Percentiles rank a stretch among this genome's conserved stretches.
These are phyloP conservation scores for Saccopteryx leptura DNA, from an alignment of 2,113 vertebrate species.

Conservation along the genomic window DNA sequence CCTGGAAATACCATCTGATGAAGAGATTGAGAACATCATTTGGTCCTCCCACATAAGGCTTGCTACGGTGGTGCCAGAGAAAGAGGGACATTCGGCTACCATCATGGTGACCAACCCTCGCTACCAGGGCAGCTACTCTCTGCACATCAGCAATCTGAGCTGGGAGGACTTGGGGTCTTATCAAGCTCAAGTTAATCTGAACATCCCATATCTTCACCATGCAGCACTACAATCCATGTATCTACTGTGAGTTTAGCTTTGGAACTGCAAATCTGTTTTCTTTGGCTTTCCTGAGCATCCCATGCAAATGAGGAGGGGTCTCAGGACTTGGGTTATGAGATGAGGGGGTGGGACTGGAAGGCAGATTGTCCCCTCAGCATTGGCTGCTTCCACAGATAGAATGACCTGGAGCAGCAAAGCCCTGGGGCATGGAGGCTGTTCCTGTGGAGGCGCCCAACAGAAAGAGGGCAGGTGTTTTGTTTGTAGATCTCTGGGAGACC, in stretches of 20 bases:
- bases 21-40: slow-evolving; percentile 62
- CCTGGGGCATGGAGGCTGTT: background rate
- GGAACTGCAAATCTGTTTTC: background rate
- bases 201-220: background rate
- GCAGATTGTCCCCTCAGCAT: background rate
- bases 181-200: slow-evolving; percentile 55
- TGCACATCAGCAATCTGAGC: slow-evolving; percentile 71
- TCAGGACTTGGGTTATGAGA: background rate
- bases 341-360: background rate
- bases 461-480: accelerated
- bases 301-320: background rate
- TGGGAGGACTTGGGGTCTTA: slow-evolving; percentile 57
- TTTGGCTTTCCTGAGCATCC: background rate
- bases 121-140: slow-evolving; percentile 46
- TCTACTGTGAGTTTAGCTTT: slow-evolving; percentile 69
- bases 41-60: slow-evolving; percentile 48
- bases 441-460: background rate
- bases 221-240: background rate
- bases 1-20: slow-evolving; percentile 24
- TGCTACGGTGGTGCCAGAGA: background rate
- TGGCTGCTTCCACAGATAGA: background rate
- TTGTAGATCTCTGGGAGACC: background rate
- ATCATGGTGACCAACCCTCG: background rate
- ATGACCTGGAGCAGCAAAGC: background rate
- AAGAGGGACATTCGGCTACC: background rate